Evolutionary conservation across 2,888 invertebrate genomes (phyloP).

Genomic region (Argynnis bischoffii): DNA sequence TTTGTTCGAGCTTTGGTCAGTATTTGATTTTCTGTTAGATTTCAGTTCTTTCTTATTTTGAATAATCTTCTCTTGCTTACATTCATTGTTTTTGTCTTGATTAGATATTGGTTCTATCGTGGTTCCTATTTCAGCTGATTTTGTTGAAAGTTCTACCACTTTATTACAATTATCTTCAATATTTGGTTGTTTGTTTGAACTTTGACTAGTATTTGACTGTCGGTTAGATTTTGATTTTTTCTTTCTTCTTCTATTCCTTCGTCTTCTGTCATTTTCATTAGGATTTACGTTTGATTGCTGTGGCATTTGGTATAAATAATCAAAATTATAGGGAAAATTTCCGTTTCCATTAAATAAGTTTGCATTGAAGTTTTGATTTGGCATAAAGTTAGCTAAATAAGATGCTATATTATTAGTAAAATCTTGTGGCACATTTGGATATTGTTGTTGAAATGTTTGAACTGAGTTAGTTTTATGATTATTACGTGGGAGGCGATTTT

Average conservation of each 20-base stretch:
- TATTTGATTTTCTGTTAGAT: conserved; percentile 6
- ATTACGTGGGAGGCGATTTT: conserved; percentile 32
- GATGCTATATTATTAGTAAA: conserved; percentile 30
- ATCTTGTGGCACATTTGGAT: conserved; percentile 26
- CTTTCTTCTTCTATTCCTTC: conserved; percentile 32
- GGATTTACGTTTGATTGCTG: conserved; percentile 25
- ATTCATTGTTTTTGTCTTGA: neutral
- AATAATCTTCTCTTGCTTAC: neutral
- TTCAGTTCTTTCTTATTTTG: neutral
- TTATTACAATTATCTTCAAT: conserved; percentile 11
- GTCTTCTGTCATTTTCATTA: conserved; percentile 29
- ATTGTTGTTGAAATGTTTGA: conserved; percentile 20
- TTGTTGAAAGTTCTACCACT: conserved; percentile 13
- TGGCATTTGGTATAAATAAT: conserved; percentile 41
- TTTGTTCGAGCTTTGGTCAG: neutral
- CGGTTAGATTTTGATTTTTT: conserved; percentile 26
- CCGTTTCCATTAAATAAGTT: conserved; percentile 27
- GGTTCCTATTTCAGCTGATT: conserved; percentile 24
- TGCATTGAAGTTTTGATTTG: conserved; percentile 27
- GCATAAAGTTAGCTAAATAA: conserved; percentile 33
- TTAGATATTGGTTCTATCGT: conserved; percentile 22
- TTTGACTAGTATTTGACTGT: conserved; percentile 19
- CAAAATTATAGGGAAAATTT: conserved; percentile 42
- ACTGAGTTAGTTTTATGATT: conserved; percentile 10
- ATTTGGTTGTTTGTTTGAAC: conserved; percentile 11